These are phyloP conservation scores for Acromyrmex heyeri DNA, from an alignment of 1,140 invertebrate species.

Conservation along the genomic window DNA sequence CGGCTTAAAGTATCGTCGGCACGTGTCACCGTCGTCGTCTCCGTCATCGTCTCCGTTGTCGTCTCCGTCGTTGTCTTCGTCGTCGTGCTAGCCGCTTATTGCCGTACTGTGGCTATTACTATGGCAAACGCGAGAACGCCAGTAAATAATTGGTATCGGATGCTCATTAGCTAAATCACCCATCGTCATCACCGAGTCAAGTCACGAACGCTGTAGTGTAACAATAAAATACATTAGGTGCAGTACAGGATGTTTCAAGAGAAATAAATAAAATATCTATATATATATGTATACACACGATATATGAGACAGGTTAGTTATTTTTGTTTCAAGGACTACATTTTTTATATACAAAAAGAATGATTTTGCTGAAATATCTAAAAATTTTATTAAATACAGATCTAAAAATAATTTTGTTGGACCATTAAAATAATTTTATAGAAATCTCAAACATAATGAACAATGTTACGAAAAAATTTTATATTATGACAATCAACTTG, in stretches of 20 bases:
- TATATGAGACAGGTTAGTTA: not conserved
- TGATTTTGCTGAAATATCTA: too few relatives aligned
- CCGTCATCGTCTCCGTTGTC: conserved; percentile 62
- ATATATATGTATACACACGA: too few relatives aligned
- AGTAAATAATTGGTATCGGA: conserved; percentile 80
- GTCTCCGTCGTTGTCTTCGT: conserved; percentile 63
- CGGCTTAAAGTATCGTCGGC: conserved; percentile 84
- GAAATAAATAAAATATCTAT: conserved; percentile 13
- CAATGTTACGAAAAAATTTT: too few relatives aligned
- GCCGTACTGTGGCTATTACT: conserved; percentile 52
- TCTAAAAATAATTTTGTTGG: too few relatives aligned
- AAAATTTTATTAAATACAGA: too few relatives aligned
- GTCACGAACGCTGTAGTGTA: conserved; percentile 41
- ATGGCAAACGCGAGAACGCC: conserved; percentile 67
- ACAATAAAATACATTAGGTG: conserved; percentile 46
- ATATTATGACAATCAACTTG: too few relatives aligned
- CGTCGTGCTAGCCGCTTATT: conserved; percentile 17
- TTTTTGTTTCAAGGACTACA: not conserved
- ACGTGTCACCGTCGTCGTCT: conserved; percentile 81
- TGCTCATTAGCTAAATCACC: conserved; percentile 80
- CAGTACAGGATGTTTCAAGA: conserved; percentile 17
- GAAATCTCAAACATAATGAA: too few relatives aligned
- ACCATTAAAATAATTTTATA: too few relatives aligned
- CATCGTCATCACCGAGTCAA: conserved; percentile 42
- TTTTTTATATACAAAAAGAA: too few relatives aligned